Evolutionary conservation across 2,797 vertebrate genomes (phyloP).

Genomic region (Karalla daura): DNA sequence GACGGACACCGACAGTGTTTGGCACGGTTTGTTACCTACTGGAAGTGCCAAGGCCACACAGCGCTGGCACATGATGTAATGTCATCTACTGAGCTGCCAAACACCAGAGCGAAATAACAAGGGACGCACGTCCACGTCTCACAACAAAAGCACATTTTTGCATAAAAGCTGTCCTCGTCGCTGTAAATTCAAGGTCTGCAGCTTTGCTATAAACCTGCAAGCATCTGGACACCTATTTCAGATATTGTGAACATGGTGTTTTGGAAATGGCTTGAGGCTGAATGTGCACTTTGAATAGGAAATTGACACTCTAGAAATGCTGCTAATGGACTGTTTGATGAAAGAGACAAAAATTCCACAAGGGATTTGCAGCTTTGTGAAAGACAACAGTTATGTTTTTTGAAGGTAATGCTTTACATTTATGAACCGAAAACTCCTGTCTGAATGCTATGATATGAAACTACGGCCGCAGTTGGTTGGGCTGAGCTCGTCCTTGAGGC

Average conservation of each 20-base stretch:
- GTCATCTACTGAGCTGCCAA: conserved; percentile 17
- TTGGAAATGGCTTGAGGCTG: neutral
- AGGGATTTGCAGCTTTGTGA: neutral
- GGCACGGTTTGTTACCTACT: conserved; percentile 21
- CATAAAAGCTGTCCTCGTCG: conserved; percentile 11
- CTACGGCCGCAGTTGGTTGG: neutral
- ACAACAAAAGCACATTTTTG: neutral
- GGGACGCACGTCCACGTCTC: neutral
- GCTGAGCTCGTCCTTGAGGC: neutral
- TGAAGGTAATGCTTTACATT: neutral
- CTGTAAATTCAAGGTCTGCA: neutral
- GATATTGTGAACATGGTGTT: neutral
- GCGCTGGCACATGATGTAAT: neutral
- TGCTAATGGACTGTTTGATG: neutral
- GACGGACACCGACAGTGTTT: conserved; percentile 22
- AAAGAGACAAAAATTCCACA: neutral
- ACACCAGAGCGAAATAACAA: conserved; percentile 12
- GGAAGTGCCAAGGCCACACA: conserved; percentile 32
- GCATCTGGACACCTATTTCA: neutral
- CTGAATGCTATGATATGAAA: too few species aligned
- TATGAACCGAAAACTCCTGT: too few species aligned
- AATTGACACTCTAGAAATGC: neutral
- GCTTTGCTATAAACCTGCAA: neutral
- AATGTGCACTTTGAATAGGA: conserved; percentile 11
- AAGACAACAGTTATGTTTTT: neutral